Percentiles rank a stretch among this genome's conserved stretches.
These are phyloP conservation scores for Nylanderia fulva DNA, from an alignment of 1,140 invertebrate genomes.

Conservation along the genomic window DNA sequence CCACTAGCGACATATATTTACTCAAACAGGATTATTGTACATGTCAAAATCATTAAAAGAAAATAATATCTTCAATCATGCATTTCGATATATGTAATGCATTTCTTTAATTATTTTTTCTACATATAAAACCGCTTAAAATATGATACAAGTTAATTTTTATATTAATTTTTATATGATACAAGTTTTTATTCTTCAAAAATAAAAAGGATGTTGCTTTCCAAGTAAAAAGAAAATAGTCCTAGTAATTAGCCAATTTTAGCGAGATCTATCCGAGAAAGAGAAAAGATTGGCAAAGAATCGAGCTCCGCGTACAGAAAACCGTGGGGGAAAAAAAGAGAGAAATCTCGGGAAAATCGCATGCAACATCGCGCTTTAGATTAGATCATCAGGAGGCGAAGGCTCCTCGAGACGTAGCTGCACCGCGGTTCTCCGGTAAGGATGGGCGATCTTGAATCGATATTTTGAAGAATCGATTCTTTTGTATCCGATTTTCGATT, in stretches of 20 bases:
- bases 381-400: slow-evolving; percentile 50
- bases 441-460: neutral
- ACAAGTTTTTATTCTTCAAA: too few species aligned
- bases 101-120: neutral
- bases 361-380: slow-evolving; percentile 44
- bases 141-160: neutral
- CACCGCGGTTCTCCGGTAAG: slow-evolving; percentile 11
- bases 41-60: neutral
- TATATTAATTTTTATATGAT: neutral
- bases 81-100: neutral
- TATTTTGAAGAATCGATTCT: neutral
- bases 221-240: neutral
- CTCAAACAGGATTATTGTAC: neutral
- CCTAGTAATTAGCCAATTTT: neutral
- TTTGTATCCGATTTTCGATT: neutral
- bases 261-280: neutral
- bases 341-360: slow-evolving; percentile 31
- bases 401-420: slow-evolving; percentile 20
- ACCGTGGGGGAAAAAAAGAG: neutral
- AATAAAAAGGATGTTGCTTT: neutral
- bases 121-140: neutral
- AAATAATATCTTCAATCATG: slow-evolving; percentile 9
- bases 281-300: neutral
- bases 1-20: neutral
- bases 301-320: neutral